Evolutionary conservation across 1,140 invertebrate species (phyloP).

Genomic region (Rhopalosiphum padi): DNA sequence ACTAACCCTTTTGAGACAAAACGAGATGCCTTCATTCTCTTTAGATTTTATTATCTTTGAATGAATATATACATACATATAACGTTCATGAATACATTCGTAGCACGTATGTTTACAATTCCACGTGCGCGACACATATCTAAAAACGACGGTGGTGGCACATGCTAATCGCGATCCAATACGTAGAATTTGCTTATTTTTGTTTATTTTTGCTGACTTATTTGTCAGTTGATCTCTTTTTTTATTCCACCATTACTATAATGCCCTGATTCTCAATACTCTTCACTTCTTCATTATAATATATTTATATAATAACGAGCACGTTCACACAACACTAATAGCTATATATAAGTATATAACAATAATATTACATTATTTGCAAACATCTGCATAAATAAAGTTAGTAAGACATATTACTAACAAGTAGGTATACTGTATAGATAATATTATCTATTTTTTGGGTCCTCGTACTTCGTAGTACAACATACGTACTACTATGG

Average conservation of each 20-base stretch:
- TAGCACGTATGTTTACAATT: conserved; percentile 3
- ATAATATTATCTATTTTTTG: too few species aligned
- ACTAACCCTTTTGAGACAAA: not conserved
- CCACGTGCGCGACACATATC: not conserved
- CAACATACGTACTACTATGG: too few species aligned
- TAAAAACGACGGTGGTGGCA: not conserved
- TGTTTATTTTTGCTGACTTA: not conserved
- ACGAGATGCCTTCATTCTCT: not conserved
- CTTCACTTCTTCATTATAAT: not conserved
- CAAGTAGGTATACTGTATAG: too few species aligned
- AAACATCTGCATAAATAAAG: not conserved
- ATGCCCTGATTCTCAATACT: not conserved
- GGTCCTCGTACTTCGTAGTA: too few species aligned
- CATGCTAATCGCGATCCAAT: not conserved
- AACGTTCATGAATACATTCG: not conserved
- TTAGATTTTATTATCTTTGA: not conserved
- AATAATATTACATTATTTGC: not conserved
- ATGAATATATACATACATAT: not conserved
- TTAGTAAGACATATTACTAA: too few species aligned
- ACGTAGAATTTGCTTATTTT: not conserved
- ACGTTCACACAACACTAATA: not conserved
- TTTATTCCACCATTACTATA: not conserved
- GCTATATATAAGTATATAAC: not conserved
- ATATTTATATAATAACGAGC: not conserved
- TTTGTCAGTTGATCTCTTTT: not conserved